Conservation (phyloP, 2,888 invertebrate genomes). For the Amitus sp. region DNA sequence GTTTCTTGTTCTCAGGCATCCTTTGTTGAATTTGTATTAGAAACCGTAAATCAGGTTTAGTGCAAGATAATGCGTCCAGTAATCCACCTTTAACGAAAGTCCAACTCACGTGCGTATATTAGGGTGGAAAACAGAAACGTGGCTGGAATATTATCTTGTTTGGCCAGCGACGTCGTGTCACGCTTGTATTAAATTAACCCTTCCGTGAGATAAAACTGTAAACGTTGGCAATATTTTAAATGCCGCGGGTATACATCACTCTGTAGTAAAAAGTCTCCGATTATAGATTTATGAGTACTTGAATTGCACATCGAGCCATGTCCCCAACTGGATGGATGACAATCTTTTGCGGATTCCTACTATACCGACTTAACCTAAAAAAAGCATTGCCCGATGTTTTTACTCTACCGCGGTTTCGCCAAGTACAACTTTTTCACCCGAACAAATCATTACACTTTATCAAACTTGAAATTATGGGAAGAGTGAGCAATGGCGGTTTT, state of each 20-base stretch:
- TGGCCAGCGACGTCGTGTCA: constrained; percentile 41
- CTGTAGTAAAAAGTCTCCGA: neutral
- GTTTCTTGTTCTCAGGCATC: constrained; percentile 6
- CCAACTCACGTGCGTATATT: constrained; percentile 45
- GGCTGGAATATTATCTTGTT: constrained; percentile 51
- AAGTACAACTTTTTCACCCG: too few relatives aligned
- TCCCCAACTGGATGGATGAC: too few relatives aligned
- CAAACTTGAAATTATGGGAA: too few relatives aligned
- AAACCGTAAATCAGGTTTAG: constrained; percentile 57
- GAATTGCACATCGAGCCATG: too few relatives aligned
- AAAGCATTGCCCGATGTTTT: too few relatives aligned
- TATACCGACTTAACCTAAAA: too few relatives aligned
- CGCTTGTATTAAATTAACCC: constrained; percentile 32
- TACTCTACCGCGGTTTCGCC: too few relatives aligned
- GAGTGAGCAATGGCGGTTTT: too few relatives aligned
- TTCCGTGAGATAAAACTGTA: constrained; percentile 7
- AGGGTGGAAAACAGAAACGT: constrained; percentile 43
- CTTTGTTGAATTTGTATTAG: constrained; percentile 33
- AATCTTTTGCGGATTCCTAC: too few relatives aligned
- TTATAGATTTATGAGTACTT: neutral
- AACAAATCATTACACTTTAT: too few relatives aligned
- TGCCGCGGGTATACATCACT: too few relatives aligned
- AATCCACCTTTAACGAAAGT: constrained; percentile 53
- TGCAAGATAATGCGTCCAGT: constrained; percentile 39
- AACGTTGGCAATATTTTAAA: neutral